phyloP scores from a whole-genome alignment of 2,797 vertebrate genomes.

The Sebastes nivosus region DNA sequence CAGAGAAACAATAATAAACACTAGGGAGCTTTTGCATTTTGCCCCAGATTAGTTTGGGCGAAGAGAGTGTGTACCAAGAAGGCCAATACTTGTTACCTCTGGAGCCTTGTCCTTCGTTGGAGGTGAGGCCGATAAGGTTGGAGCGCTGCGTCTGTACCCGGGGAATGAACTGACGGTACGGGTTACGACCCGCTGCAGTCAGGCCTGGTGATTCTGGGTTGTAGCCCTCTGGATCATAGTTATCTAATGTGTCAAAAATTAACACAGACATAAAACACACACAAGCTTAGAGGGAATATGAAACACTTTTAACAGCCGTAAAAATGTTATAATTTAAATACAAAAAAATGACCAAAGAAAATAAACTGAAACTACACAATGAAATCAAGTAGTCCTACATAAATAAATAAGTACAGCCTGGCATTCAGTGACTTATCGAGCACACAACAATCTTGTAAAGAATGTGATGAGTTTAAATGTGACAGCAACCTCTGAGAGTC shows the following conservation, averaged over 20 bases:
- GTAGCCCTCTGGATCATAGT: slow-evolving; percentile 97
- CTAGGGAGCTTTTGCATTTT: not conserved
- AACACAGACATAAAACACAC: not conserved
- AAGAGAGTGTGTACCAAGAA: not conserved
- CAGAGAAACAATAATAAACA: not conserved
- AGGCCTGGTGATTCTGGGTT: slow-evolving; percentile 98
- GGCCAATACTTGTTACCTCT: slow-evolving; percentile 85
- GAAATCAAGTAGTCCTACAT: not conserved
- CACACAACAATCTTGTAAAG: not conserved
- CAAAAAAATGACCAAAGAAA: not conserved
- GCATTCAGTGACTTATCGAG: not conserved
- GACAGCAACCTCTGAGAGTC: not conserved
- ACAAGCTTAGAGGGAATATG: not conserved
- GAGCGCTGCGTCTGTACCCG: slow-evolving; percentile 94
- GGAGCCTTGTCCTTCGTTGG: slow-evolving; percentile 89
- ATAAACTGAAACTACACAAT: not conserved
- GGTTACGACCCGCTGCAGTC: slow-evolving; percentile 90
- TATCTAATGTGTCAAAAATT: slow-evolving; percentile 81
- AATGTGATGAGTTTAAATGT: not conserved
- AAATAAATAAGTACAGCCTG: not conserved
- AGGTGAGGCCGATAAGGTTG: slow-evolving; percentile 97
- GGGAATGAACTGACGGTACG: slow-evolving; percentile 96
- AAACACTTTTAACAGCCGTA: not conserved
- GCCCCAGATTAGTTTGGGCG: not conserved
- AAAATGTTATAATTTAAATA: not conserved